Evolutionary conservation across 2,888 invertebrate species (phyloP), one percentile per base, ranked within the genome.

Genomic region (Morpho deidamia): DNA sequence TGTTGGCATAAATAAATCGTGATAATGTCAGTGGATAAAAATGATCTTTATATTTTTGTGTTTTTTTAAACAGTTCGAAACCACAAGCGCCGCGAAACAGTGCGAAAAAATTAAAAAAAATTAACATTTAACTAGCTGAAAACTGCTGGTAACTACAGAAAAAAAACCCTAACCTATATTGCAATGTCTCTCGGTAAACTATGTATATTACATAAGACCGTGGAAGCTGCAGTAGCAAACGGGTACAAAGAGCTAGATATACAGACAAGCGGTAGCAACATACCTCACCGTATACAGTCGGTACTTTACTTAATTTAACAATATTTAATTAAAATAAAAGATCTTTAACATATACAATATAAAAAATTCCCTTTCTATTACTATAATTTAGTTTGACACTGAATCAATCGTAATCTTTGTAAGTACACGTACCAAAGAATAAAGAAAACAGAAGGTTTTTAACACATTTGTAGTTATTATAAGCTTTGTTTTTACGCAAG

Each of bases 131-230:
- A 76, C 87, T 87, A 88, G 85, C 86, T 76, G 83, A 83, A 81
- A 86, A 84, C 84, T 85, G 80, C 78, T 87, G 88, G 88, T 88
- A 88, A 88, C 88, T 87, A 82, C 82, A 84, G 83, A 81, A 80
- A 79, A 75, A 67, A 75, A 79, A 79, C 74, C 59, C 74, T 84
- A 78, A 70, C 69, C 76, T 83, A 83, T 64, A 72, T 71, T 76
- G 79, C 81, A 79, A 83, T 79, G 83, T 85, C 81, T 84, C 81
- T 83, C 81, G 69, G 72, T 66, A 70, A 62, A 71, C 60, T 59
- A 64, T 59, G 63, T 67, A 63, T 62, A 68, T n/a, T 67, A 69
- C 56, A 64, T 68, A 74, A 82, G 77, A 78, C 79, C 72, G 71
- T 71, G 72, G 73, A 76, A 76, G 71, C 71, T 64, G 65, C 65